Base-by-base conservation (phyloP, 2,888 invertebrate genomes). In the Marasmarcha lunaedactyla region DNA sequence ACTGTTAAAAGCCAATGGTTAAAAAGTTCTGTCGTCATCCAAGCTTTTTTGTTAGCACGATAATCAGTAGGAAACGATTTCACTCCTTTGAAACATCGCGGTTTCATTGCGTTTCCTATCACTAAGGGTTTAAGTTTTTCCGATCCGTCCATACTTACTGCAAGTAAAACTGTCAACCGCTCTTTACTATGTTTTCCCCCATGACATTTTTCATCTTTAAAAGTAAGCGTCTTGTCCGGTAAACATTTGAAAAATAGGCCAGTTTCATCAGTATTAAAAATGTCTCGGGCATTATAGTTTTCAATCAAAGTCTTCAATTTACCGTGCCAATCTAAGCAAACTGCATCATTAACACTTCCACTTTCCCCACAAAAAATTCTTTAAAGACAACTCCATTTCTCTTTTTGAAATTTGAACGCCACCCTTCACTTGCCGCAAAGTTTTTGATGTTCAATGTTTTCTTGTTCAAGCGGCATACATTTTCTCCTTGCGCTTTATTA, bases 61-160 rank as follows among this genome's bases (percentile, higher is more conserved):
- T 57, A 46, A 48, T 50, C 48, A 1, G 50, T 52, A 41, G 57
- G 57, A 42, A 59, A 47, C 4, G 46, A 45, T 44, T 52, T 54
- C 2, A 57, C 48, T 46, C 55, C 54, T 42, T 56, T 57, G 15
- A 65, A 63, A 51, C 58, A 63, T 3, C 55, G 47, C 12, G 55
- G 55, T 10, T 57, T 55, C 50, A 50, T 46, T 25, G 52, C 48
- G 52, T 59, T 59, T 37, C 57, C 59, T 42, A 62, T 58, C 13
- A 63, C 51, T 11, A 67, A 33, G 1, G 55, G 47, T 41, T 55
- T 55, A 40, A 48, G 46, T 57, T 62, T 61, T 48, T 59, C 55
- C 45, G 52, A 50, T 35, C 59, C 64, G 47, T 41, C 46, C 50
- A 55, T 57, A 46, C 62, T 63, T 4, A 53, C 50, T 43, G 53